Conservation (phyloP, 53 echinoderm and acorn worm genomes). For the Crossaster papposus region DNA sequence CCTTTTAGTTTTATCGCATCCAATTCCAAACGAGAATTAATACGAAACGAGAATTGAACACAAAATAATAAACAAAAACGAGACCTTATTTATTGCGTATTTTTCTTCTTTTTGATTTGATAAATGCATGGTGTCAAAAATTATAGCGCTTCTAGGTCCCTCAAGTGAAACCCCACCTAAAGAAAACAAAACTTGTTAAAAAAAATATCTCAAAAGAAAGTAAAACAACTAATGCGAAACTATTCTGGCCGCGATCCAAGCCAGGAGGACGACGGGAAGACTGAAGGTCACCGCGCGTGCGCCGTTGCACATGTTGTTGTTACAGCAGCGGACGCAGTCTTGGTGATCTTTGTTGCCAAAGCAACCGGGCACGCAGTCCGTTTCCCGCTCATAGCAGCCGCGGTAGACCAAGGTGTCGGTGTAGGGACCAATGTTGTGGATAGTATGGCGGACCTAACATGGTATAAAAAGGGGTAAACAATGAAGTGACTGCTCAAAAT, state of each 20-base stretch:
- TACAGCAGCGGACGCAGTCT: slow-evolving; percentile 72
- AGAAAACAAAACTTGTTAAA: neutral
- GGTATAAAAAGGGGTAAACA: neutral
- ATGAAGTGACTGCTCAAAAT: slow-evolving; percentile 16
- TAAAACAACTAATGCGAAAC: neutral
- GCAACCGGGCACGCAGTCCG: slow-evolving; percentile 71
- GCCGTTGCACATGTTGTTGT: slow-evolving; percentile 75
- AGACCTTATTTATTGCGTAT: neutral
- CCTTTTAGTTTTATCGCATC: neutral
- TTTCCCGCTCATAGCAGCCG: slow-evolving; percentile 62
- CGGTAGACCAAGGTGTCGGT: slow-evolving; percentile 55
- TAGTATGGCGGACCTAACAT: slow-evolving; percentile 57
- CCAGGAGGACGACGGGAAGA: slow-evolving; percentile 64
- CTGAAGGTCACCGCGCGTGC: slow-evolving; percentile 50
- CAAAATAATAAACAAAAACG: neutral
- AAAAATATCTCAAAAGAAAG: neutral
- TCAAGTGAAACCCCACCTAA: neutral
- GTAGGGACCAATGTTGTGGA: slow-evolving; percentile 46
- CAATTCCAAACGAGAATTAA: neutral
- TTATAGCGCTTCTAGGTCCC: neutral
- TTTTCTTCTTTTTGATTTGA: neutral
- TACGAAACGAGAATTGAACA: neutral
- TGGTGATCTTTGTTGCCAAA: slow-evolving; percentile 55
- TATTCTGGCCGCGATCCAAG: slow-evolving; percentile 40
- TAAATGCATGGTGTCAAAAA: neutral